A percentile compares a stretch with the other conserved stretches of the same genome.
Evolutionary conservation across 2,797 vertebrate species (phyloP).

Genomic region (Capromys pilorides): DNA sequence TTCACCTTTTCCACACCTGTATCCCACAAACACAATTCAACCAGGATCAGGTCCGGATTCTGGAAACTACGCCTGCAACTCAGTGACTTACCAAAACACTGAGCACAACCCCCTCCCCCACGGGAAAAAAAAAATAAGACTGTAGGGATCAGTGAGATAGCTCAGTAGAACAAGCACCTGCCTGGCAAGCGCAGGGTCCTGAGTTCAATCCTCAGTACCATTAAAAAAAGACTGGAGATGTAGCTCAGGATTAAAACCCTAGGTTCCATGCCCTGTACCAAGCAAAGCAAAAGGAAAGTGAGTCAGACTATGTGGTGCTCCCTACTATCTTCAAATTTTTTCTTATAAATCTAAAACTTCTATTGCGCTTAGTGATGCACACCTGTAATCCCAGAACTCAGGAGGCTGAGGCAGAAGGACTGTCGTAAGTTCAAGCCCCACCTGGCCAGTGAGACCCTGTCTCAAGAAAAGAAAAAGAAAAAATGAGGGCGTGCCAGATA

Average conservation of each 20-base stretch:
- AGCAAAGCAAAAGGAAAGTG: background rate
- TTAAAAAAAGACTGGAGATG: too few relatives aligned
- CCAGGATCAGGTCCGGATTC: background rate
- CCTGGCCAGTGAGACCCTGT: background rate
- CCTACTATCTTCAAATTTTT: background rate
- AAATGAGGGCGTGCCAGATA: too few relatives aligned
- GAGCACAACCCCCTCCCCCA: too few relatives aligned
- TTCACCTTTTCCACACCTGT: slow-evolving; percentile 40
- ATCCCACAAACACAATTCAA: background rate
- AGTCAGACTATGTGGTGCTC: background rate
- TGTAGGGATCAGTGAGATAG: background rate
- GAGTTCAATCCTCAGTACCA: too few relatives aligned
- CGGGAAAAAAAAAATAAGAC: too few relatives aligned
- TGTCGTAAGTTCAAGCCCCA: too few relatives aligned
- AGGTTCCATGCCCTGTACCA: background rate
- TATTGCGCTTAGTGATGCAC: background rate
- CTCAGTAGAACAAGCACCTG: background rate
- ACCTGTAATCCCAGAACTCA: background rate
- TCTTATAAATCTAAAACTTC: slow-evolving; percentile 18
- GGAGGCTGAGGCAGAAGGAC: background rate
- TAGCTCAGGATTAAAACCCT: too few relatives aligned
- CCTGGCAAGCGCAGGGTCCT: too few relatives aligned
- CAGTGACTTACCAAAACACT: background rate
- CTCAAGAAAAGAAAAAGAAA: too few relatives aligned
- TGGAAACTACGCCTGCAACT: background rate